Conservation (phyloP, 2,888 invertebrate genomes). For the Drosophila austrosaltans region DNA sequence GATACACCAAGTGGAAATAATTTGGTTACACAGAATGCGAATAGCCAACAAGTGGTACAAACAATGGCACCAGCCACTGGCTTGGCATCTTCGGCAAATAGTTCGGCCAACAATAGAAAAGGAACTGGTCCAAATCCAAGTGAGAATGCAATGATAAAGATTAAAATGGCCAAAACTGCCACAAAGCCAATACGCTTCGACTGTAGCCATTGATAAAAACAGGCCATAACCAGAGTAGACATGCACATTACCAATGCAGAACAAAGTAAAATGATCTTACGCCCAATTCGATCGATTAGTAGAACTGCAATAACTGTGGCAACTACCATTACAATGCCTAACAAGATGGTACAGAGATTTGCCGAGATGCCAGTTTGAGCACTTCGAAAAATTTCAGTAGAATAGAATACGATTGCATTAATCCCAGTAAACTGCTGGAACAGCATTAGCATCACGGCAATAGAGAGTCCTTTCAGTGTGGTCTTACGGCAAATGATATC, state of each 20-base stretch:
- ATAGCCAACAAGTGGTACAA: slow-evolving; percentile 91
- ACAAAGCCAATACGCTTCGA: slow-evolving; percentile 86
- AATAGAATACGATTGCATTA: slow-evolving; percentile 92
- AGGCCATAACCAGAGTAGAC: slow-evolving; percentile 87
- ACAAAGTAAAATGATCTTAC: slow-evolving; percentile 88
- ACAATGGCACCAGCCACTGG: slow-evolving; percentile 89
- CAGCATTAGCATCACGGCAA: slow-evolving; percentile 91
- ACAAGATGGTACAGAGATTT: slow-evolving; percentile 88
- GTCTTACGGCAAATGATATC: slow-evolving; percentile 85
- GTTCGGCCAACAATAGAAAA: slow-evolving; percentile 88
- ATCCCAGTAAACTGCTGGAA: slow-evolving; percentile 93
- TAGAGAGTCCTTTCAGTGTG: slow-evolving; percentile 86
- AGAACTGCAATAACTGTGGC: slow-evolving; percentile 87
- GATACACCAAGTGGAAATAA: slow-evolving; percentile 86
- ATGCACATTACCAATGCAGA: slow-evolving; percentile 89
- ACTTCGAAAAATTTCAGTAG: slow-evolving; percentile 87
- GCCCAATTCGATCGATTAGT: slow-evolving; percentile 90
- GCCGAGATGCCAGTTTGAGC: slow-evolving; percentile 69
- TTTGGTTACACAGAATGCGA: slow-evolving; percentile 90
- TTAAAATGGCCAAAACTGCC: slow-evolving; percentile 88
- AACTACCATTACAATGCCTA: slow-evolving; percentile 90
- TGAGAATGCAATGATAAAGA: slow-evolving; percentile 91
- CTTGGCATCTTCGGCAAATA: slow-evolving; percentile 90
- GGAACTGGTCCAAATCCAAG: slow-evolving; percentile 93
- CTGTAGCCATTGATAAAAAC: slow-evolving; percentile 85